phyloP scores from a whole-genome alignment of 2,888 invertebrate species.

The Phalera bucephala region DNA sequence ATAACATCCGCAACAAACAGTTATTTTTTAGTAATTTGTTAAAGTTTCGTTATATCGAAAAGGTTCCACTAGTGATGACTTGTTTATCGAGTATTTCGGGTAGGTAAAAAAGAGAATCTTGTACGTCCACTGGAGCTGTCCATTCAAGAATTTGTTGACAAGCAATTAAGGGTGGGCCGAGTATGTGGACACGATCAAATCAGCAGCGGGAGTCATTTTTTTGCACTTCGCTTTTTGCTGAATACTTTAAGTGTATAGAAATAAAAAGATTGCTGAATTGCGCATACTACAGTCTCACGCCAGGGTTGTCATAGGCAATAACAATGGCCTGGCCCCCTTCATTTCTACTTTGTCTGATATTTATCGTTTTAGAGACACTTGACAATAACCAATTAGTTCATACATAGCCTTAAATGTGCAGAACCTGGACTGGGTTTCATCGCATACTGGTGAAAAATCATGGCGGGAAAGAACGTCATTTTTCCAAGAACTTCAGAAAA shows the following conservation, averaged over 20 bases:
- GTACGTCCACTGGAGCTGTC: slow-evolving; percentile 58
- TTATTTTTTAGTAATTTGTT: slow-evolving; percentile 19
- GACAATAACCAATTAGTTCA: too few species aligned
- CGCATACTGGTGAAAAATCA: too few species aligned
- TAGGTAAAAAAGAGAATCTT: slow-evolving; percentile 60
- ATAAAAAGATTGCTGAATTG: too few species aligned
- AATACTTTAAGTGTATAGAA: slow-evolving; percentile 4
- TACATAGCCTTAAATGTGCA: too few species aligned
- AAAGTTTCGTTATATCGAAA: slow-evolving; percentile 34
- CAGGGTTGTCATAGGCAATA: too few species aligned
- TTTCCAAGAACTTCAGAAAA: too few species aligned
- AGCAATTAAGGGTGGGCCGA: slow-evolving; percentile 65
- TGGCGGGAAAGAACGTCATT: too few species aligned
- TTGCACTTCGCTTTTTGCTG: slow-evolving; percentile 34
- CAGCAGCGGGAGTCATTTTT: slow-evolving; percentile 39
- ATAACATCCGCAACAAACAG: slow-evolving; percentile 16
- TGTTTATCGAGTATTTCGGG: slow-evolving; percentile 64
- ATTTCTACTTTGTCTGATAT: too few species aligned
- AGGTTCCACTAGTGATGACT: slow-evolving; percentile 54
- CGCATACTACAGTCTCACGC: too few species aligned
- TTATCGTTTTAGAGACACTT: too few species aligned
- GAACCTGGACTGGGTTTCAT: too few species aligned
- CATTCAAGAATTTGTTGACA: slow-evolving; percentile 77
- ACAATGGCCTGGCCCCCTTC: too few species aligned
- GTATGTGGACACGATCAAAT: slow-evolving; percentile 36